Base-by-base conservation (phyloP, 2,797 vertebrate genomes). In the Pseudochromis fuscus region DNA sequence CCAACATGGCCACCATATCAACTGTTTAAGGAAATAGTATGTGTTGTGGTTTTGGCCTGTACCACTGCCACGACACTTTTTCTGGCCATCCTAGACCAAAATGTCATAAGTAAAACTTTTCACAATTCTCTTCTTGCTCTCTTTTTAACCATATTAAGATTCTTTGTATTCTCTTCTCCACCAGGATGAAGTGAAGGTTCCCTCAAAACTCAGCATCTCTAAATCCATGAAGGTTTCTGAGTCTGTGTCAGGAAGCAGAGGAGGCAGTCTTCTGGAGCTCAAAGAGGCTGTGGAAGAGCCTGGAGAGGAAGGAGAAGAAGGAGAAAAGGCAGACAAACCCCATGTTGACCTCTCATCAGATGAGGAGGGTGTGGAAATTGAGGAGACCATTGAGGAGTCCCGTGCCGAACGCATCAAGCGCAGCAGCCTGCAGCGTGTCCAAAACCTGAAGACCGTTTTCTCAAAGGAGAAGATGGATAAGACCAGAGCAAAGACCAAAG, bases 391-490 rank as follows among this genome's bases (percentile, higher is more conserved):
- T 0, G 96, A 97, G 82, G 97, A 97, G 87, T 90, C 98, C 16
- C 95, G 97, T 3, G 96, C 97, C 0, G 96, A 98, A 61, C 95
- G 96, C 38, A 94, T 95, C 72, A 98, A 98, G 84, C 96, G 95
- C 59, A 99, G 97, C 4, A 97, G 98, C 75, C 93, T 98, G 88
- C 95, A 96, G 71, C 96, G 95, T 2, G 96, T 98, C 55, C 97
- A 99, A 78, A 97, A 89, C 91, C 95, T 99, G 77, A 98, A 98
- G 93, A 98, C 97, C 2, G 98, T 95, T 28, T 99, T 99, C 85
- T 99, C 98, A 35, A 98, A 95, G 88, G 96, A 97, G 87, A 97
- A 97, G 91, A 98, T 99, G 96, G 98, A 98, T 87, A 97, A 97
- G 90, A 98, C 96, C 58, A 96, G 88, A 87, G 93, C 96, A 67